These are phyloP conservation scores for Propsilocerus akamusi DNA, from an alignment of 1,140 invertebrate genomes.

Conservation along the genomic window DNA sequence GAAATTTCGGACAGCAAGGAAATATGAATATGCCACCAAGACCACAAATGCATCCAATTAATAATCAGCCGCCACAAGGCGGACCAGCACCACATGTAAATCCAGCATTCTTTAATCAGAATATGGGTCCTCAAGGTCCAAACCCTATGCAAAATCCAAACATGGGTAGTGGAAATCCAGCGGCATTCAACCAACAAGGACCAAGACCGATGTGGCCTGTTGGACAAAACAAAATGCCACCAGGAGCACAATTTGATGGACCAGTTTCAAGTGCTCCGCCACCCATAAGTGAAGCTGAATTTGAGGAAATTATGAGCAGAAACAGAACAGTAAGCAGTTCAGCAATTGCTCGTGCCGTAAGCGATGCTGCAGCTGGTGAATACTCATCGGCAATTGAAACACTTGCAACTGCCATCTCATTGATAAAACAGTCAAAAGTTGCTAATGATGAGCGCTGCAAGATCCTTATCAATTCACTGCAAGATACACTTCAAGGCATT, in stretches of 20 bases:
- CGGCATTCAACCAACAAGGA: constrained; percentile 28
- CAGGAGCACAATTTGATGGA: constrained; percentile 19
- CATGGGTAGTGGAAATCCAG: constrained; percentile 39
- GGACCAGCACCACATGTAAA: constrained; percentile 87
- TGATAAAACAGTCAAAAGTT: constrained; percentile 97
- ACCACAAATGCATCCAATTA: constrained; percentile 24
- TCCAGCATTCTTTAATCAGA: constrained; percentile 84
- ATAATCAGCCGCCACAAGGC: constrained; percentile 28
- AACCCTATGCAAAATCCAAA: constrained; percentile 34
- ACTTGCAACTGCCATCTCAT: constrained; percentile 90
- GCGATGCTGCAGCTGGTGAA: constrained; percentile 92
- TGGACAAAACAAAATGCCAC: constrained; percentile 19
- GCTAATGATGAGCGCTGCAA: constrained; percentile 96
- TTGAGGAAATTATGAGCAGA: constrained; percentile 94
- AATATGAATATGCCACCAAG: constrained; percentile 33
- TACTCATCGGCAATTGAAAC: constrained; percentile 97
- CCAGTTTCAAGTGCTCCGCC: constrained; percentile 32
- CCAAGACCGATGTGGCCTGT: constrained; percentile 12
- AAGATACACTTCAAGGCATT: constrained; percentile 81
- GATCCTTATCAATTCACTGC: constrained; percentile 87
- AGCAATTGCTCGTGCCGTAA: constrained; percentile 89
- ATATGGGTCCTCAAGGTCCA: too few relatives aligned
- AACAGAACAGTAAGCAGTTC: constrained; percentile 94
- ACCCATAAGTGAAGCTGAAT: constrained; percentile 78
- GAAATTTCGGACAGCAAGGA: constrained; percentile 23